These are phyloP conservation scores for Camelus bactrianus DNA, from an alignment of 2,113 vertebrate genomes.

Conservation along the genomic window DNA sequence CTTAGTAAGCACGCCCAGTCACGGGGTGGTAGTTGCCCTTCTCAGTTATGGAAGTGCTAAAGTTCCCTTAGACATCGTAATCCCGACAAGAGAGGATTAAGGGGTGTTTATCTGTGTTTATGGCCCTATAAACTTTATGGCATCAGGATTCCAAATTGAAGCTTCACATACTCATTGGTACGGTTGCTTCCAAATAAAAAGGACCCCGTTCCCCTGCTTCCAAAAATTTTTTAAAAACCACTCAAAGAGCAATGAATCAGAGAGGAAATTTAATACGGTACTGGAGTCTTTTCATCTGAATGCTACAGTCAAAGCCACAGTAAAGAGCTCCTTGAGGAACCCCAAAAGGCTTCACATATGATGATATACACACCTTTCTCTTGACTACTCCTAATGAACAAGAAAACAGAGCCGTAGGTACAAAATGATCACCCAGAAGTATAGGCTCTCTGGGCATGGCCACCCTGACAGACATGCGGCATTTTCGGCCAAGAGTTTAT, in stretches of 20 bases:
- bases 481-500: constrained; percentile 76
- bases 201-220: background rate
- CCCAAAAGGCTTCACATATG: constrained; percentile 22
- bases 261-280: background rate
- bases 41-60: constrained; percentile 49
- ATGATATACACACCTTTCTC: background rate
- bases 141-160: constrained; percentile 50
- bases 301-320: constrained; percentile 17
- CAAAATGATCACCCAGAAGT: constrained; percentile 31
- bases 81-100: constrained; percentile 69
- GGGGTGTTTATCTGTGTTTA: constrained; percentile 61
- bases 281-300: background rate
- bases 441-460: background rate
- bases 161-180: constrained; percentile 43
- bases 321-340: background rate
- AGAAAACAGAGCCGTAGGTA: constrained; percentile 44
- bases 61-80: constrained; percentile 61
- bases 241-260: background rate
- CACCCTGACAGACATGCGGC: background rate
- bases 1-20: constrained; percentile 54
- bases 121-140: constrained; percentile 65
- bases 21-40: background rate
- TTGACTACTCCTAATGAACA: constrained; percentile 10
- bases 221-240: background rate
- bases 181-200: constrained; percentile 18